Evolutionary conservation across 2,888 invertebrate genomes (phyloP).

Genomic region (Drosophila hamatofila): DNA sequence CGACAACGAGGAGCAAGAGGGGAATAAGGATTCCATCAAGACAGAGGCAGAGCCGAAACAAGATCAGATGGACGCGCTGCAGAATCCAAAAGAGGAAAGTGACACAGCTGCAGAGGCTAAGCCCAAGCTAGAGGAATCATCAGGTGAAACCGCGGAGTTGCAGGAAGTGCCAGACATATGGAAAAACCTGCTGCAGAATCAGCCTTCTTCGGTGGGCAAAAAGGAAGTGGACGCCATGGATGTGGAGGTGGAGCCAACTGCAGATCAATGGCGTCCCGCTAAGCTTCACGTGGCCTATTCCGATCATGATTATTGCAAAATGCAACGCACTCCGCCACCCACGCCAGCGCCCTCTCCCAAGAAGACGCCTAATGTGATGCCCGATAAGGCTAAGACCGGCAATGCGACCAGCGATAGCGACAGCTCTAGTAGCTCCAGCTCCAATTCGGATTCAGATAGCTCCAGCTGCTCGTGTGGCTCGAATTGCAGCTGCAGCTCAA

Average conservation of each 20-base stretch:
- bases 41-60: constrained; percentile 10
- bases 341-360: constrained; percentile 40
- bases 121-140: constrained; percentile 30
- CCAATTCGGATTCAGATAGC: constrained; percentile 91
- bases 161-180: constrained; percentile 78
- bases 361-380: constrained; percentile 27
- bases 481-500: constrained; percentile 93
- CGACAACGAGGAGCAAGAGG: constrained; percentile 55
- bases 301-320: constrained; percentile 92
- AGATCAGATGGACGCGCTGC: constrained; percentile 16
- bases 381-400: constrained; percentile 24
- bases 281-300: constrained; percentile 88
- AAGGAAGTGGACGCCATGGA: constrained; percentile 32
- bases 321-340: constrained; percentile 79
- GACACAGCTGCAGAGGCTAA: constrained; percentile 20
- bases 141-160: constrained; percentile 21
- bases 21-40: constrained; percentile 11
- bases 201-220: constrained; percentile 29
- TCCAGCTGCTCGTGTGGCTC: constrained; percentile 93
- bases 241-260: constrained; percentile 43
- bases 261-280: constrained; percentile 63
- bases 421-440: constrained; percentile 89
- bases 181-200: constrained; percentile 82
- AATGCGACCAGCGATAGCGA: constrained; percentile 85
- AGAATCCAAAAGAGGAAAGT: constrained; percentile 21